These are phyloP conservation scores for Micrastur ruficollis DNA, from an alignment of 2,797 vertebrate genomes.

Conservation along the genomic window DNA sequence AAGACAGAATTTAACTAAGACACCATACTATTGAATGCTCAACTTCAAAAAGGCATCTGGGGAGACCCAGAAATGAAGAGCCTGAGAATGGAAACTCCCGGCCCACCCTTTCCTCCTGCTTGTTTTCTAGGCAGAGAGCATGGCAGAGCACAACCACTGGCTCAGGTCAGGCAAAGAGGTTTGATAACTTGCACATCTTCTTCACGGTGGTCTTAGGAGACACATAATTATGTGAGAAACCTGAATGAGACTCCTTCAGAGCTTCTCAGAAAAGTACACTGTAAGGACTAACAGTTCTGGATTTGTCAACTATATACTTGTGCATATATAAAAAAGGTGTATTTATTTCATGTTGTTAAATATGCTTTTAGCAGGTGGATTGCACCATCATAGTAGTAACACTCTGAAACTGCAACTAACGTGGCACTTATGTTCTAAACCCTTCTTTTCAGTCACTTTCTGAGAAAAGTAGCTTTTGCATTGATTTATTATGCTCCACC, in stretches of 20 bases:
- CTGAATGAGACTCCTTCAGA: neutral
- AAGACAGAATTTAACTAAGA: neutral
- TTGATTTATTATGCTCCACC: conserved; percentile 42
- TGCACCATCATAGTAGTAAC: neutral
- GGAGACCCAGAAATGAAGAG: neutral
- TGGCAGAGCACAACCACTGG: neutral
- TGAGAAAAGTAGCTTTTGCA: conserved; percentile 30
- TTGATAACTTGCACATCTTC: neutral
- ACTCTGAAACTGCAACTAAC: neutral
- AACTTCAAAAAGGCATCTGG: neutral
- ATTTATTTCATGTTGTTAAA: conserved; percentile 24
- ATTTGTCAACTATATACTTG: neutral
- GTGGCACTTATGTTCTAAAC: neutral
- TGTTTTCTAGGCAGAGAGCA: neutral
- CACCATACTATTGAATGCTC: neutral
- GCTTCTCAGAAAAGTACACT: neutral
- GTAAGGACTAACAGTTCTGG: neutral
- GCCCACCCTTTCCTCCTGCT: neutral
- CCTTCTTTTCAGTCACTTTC: conserved; percentile 30
- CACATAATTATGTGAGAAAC: neutral
- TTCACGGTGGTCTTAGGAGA: neutral
- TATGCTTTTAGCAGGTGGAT: neutral
- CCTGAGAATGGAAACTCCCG: neutral
- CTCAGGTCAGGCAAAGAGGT: neutral
- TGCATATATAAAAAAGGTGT: neutral